Evolutionary conservation across 1,140 invertebrate species (phyloP).

Genomic region (Drosophila ficusphila): DNA sequence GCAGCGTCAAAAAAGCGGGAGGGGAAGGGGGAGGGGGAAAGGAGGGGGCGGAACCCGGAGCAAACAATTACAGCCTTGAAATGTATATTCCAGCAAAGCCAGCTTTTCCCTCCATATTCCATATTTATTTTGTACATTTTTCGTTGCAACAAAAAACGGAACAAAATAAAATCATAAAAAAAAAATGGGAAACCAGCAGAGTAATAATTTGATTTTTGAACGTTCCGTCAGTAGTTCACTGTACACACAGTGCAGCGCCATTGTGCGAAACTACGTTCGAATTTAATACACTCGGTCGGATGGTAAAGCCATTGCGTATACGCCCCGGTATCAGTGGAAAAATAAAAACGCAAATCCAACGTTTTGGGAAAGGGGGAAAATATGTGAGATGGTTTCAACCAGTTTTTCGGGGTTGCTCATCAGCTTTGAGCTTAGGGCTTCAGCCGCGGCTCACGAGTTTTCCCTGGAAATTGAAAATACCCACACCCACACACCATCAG

Average conservation of each 20-base stretch:
- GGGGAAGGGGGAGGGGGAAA: neutral
- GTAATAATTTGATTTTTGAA: slow-evolving; percentile 62
- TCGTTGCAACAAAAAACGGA: slow-evolving; percentile 1
- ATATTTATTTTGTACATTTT: slow-evolving; percentile 39
- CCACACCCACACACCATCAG: slow-evolving; percentile 5
- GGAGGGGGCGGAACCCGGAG: neutral
- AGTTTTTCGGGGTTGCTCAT: slow-evolving; percentile 41
- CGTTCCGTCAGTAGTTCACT: slow-evolving; percentile 19
- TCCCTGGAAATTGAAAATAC: slow-evolving; percentile 65
- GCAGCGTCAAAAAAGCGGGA: slow-evolving; percentile 30
- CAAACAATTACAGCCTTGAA: slow-evolving; percentile 66
- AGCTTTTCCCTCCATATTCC: slow-evolving; percentile 31
- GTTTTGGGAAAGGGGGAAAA: slow-evolving; percentile 1
- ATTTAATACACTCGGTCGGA: slow-evolving; percentile 33
- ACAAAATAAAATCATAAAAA: neutral
- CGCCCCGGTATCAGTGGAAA: slow-evolving; percentile 19
- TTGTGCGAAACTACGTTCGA: slow-evolving; percentile 26
- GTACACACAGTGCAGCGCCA: neutral
- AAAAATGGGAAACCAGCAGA: neutral
- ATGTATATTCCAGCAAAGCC: slow-evolving; percentile 29
- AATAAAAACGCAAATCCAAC: slow-evolving; percentile 16
- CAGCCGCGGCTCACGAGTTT: slow-evolving; percentile 26
- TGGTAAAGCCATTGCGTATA: slow-evolving; percentile 38
- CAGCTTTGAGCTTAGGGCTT: slow-evolving; percentile 41
- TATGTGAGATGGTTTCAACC: neutral